Base-by-base conservation (phyloP, 2,113 vertebrate genomes). In the Coreoperca whiteheadi region DNA sequence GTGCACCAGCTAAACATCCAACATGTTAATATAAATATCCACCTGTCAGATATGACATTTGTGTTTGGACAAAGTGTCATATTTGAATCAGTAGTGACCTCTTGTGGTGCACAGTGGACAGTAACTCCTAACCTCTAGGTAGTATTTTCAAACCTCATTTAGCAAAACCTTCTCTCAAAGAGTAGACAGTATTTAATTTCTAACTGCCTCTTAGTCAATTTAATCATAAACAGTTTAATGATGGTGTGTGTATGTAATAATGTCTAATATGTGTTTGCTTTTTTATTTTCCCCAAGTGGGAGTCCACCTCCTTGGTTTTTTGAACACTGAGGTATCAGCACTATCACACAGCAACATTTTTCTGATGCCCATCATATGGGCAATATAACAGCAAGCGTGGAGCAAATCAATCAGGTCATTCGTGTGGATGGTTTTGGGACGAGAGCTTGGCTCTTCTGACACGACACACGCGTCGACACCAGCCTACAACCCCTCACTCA, bases 51-150 rank as follows among this genome's bases (percentile, higher is more conserved):
- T 2, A 4, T 30, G 43, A 72, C 2, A 0, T 43, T 6, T n/a
- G 53, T 72, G 23, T 39, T 8, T 14, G 51, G 51, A 25, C 50
- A 21, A 0, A 32, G 18, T 7, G 3, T 41, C 25, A 59, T 61
- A 23, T 75, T 16, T 85, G 68, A 50, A 37, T 66, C 69, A 87
- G 48, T 28, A 30, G 72, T 12, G 81, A 51, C 91, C 61, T 77
- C 88, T 87, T 18, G 82, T 90, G 88, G 85, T 63, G 2, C 0
- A 20, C 1, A 32, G 14, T 20, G 15, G 15, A 39, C 18, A 25
- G 0, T 48, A 15, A 34, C 3, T 3, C 0, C 16, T 0, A 63
- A 16, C 3, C 41, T 9, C 8, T 2, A 1, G 12, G 25, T 9
- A 14, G 11, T 4, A 18, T 46, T 80, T 64, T 25, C 30, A 69